These are phyloP conservation scores for Hydrochoerus hydrochaeris DNA, from an alignment of 2,113 vertebrate species.

Conservation along the genomic window DNA sequence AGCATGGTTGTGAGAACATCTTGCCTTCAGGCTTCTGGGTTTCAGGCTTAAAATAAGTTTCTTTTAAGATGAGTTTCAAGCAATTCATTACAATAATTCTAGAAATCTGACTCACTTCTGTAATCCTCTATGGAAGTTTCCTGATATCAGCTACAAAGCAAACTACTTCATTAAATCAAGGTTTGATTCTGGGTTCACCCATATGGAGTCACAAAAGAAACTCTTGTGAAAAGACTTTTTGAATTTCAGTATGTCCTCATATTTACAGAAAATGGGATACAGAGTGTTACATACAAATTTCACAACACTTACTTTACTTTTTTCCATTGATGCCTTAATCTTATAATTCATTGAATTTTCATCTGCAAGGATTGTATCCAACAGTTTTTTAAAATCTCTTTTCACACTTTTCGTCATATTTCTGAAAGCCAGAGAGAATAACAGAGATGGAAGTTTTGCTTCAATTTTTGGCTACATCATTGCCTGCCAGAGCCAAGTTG, in stretches of 20 bases:
- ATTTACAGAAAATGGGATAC: not conserved
- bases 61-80: not conserved
- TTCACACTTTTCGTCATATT: not conserved
- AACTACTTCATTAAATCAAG: not conserved
- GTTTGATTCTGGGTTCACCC: not conserved
- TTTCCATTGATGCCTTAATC: not conserved
- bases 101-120: rapidly evolving
- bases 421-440: not conserved
- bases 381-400: not conserved
- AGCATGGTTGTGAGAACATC: rapidly evolving
- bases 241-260: not conserved
- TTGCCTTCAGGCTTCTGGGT: not conserved
- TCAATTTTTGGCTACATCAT: slow-evolving; percentile 14
- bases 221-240: not conserved
- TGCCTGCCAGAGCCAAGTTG: slow-evolving; percentile 36
- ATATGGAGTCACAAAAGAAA: not conserved
- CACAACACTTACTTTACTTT: not conserved
- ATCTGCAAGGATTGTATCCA: not conserved
- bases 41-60: not conserved
- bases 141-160: not conserved
- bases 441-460: slow-evolving; percentile 26
- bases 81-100: not conserved
- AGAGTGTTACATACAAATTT: not conserved
- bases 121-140: not conserved
- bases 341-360: not conserved